Evolutionary conservation across 2,797 vertebrate genomes (phyloP).

Genomic region (Lindbergichthys nudifrons): DNA sequence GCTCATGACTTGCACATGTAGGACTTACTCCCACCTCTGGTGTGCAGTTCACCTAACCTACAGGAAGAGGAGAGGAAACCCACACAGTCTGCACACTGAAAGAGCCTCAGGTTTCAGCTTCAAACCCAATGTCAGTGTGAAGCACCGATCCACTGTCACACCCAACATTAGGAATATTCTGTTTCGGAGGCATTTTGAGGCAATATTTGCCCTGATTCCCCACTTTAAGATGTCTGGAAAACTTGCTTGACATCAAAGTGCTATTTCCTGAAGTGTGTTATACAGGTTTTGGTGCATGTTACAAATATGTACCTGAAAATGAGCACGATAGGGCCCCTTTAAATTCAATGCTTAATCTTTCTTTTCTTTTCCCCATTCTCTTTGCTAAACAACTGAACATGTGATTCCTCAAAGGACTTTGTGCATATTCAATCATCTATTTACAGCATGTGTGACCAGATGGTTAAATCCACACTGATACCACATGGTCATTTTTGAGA

Average conservation of each 20-base stretch:
- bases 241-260: too few species aligned
- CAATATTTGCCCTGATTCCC: not conserved
- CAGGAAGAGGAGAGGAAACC: constrained; percentile 9
- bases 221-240: not conserved
- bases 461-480: constrained; percentile 20
- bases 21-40: too few species aligned
- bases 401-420: not conserved
- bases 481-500: constrained; percentile 7
- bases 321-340: too few species aligned
- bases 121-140: not conserved
- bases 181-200: too few species aligned
- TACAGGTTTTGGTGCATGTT: too few species aligned
- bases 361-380: too few species aligned
- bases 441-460: constrained; percentile 37
- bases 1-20: too few species aligned
- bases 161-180: not conserved
- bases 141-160: not conserved
- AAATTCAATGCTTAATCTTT: too few species aligned
- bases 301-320: too few species aligned
- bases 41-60: not conserved
- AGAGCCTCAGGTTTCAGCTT: constrained; percentile 18
- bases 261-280: too few species aligned
- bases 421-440: constrained; percentile 8
- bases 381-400: not conserved
- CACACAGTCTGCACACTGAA: not conserved